These are phyloP conservation scores for Ara ararauna DNA, from an alignment of 2,797 vertebrate species.

Conservation along the genomic window DNA sequence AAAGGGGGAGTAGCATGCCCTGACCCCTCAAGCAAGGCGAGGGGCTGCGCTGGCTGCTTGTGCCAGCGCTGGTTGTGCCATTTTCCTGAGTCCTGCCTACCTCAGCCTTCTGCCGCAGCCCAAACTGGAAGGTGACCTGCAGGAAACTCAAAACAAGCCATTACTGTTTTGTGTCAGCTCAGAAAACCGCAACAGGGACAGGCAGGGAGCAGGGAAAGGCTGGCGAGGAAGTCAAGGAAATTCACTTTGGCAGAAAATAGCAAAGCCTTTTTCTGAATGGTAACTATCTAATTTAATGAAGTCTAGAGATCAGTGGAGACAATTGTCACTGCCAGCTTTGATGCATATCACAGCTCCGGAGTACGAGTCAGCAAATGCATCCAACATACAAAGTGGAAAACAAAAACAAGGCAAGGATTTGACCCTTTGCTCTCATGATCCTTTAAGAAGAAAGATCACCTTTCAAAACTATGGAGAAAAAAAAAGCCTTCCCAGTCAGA, in stretches of 20 bases:
- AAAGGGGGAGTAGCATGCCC: accelerated
- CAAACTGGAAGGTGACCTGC: neutral
- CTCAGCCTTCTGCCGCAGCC: neutral
- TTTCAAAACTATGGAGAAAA: neutral
- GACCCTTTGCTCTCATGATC: constrained; percentile 13
- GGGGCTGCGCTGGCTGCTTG: neutral
- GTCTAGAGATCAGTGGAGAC: constrained; percentile 57
- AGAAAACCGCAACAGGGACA: constrained; percentile 25
- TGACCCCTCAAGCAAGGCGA: accelerated
- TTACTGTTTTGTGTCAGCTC: constrained; percentile 37
- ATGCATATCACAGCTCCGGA: constrained; percentile 32
- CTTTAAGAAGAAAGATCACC: constrained; percentile 18
- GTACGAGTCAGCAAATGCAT: neutral
- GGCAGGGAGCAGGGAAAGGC: neutral
- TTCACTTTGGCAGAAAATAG: constrained; percentile 65
- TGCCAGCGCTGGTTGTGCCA: neutral
- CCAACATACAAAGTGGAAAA: constrained; percentile 4
- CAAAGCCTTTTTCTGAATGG: constrained; percentile 62
- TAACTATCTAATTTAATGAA: constrained; percentile 70
- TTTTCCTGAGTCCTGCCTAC: neutral
- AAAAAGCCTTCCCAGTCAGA: neutral
- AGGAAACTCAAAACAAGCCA: constrained; percentile 5
- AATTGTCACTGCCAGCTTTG: constrained; percentile 68
- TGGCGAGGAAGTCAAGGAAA: constrained; percentile 58
- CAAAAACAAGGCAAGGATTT: constrained; percentile 52